phyloP scores from a whole-genome alignment of 2,113 vertebrate species.

The Apodemus speciosus region DNA sequence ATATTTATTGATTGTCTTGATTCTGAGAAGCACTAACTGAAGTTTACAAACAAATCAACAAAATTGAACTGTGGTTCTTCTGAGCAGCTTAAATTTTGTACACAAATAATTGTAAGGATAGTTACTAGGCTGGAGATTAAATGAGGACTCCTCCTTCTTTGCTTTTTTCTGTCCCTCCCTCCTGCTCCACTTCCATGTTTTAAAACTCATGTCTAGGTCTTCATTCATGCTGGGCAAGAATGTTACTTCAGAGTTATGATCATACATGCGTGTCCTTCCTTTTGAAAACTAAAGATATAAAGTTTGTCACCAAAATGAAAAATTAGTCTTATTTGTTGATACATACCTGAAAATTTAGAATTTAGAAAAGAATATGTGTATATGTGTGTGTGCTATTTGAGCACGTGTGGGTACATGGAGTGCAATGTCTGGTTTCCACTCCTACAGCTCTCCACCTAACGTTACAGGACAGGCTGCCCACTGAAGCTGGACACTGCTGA shows the following conservation, averaged over 20 bases:
- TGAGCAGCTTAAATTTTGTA: slow-evolving; percentile 27
- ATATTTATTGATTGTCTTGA: slow-evolving; percentile 29
- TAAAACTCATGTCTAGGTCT: not conserved
- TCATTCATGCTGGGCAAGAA: not conserved
- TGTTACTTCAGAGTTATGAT: not conserved
- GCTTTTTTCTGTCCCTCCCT: not conserved
- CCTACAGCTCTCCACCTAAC: not conserved
- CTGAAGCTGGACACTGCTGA: not conserved
- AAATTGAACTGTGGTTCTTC: slow-evolving; percentile 23
- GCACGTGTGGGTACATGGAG: not conserved
- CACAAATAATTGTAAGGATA: not conserved
- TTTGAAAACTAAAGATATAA: not conserved
- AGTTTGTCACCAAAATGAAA: slow-evolving; percentile 20
- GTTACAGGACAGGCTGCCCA: not conserved
- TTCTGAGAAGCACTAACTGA: not conserved
- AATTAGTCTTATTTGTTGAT: not conserved
- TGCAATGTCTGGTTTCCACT: not conserved
- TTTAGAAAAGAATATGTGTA: not conserved
- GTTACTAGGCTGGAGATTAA: not conserved
- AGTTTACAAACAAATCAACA: slow-evolving; percentile 5
- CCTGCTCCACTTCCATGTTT: not conserved
- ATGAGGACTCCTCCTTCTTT: not conserved
- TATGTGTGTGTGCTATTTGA: not conserved
- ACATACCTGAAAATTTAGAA: not conserved
- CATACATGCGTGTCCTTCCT: not conserved